A percentile compares a stretch with the other conserved stretches of the same genome.
phyloP scores from a whole-genome alignment of 2,797 vertebrate genomes.

The Enteromius paludinosus region DNA sequence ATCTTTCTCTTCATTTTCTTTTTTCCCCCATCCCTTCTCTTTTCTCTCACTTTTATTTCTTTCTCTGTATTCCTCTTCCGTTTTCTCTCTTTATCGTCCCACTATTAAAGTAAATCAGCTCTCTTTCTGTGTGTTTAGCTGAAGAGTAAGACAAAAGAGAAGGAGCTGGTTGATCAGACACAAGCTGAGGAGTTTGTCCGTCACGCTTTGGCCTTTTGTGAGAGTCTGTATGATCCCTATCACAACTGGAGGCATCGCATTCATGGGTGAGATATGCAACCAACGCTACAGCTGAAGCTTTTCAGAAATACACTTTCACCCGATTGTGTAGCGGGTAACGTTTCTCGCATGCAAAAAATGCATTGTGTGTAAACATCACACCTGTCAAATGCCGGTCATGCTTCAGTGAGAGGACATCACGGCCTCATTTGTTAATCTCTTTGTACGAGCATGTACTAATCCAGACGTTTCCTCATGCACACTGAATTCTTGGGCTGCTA shows the following conservation, averaged over 20 bases:
- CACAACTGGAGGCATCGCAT: constrained; percentile 93
- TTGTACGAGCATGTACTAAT: constrained; percentile 1
- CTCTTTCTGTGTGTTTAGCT: constrained; percentile 73
- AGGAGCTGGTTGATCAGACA: constrained; percentile 94
- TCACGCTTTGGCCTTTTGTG: constrained; percentile 93
- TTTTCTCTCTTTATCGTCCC: constrained; percentile 27
- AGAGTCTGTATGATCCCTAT: constrained; percentile 97
- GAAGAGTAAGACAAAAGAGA: constrained; percentile 98
- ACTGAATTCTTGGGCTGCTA: not conserved
- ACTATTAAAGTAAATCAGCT: not conserved
- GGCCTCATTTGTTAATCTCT: constrained; percentile 13
- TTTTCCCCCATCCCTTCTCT: too few relatives aligned
- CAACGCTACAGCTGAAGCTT: not conserved
- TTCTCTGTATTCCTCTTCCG: not conserved
- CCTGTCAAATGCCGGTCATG: not conserved
- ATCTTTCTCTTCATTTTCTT: too few relatives aligned
- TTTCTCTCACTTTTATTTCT: not conserved
- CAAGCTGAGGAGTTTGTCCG: constrained; percentile 95
- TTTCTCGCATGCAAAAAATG: not conserved
- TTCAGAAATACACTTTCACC: not conserved
- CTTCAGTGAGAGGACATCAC: not conserved
- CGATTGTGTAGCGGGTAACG: not conserved
- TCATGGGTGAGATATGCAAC: constrained; percentile 80
- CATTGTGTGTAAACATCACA: not conserved
- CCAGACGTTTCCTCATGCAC: not conserved